Base-by-base conservation (phyloP, 2,888 invertebrate species). In the Axea sp. region DNA sequence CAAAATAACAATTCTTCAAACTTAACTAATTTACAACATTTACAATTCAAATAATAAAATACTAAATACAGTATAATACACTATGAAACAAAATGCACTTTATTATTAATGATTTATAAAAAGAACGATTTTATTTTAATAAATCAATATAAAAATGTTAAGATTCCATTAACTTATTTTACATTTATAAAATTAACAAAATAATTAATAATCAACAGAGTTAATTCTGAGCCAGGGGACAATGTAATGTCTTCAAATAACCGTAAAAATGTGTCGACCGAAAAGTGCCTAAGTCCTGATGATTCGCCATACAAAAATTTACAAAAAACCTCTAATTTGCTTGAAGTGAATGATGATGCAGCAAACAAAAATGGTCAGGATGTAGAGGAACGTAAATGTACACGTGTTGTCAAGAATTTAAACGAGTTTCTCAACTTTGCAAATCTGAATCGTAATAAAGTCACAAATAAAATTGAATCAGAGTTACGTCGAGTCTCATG, bases 371-470 rank as follows among this genome's bases (percentile, higher is more conserved):
- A 73, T 12, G 81, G 80, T 4, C 79, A 80, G 24, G 76, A 64
- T n/a, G 77, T 78, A 7, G 69, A 75, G 1, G 86, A 86, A 24
- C 85, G 84, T 22, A 87, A 87, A 53, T 85, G 85, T 24, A 84
- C 85, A 8, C 89, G 89, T 51, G 88, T 91, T 5, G 94, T 96
- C 1, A 95, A 93, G 87, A 95, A 95, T 86, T 89, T 96, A 26
- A 95, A 95, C 82, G 95, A 96, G 88, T 95, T 96, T 84, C 89
- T 95, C 0, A 95, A 93, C 82, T 93, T 95, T 81, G 92, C 94
- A 0, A 90, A 92, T 1, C 89, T 91, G 0, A 93, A 91, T 83
- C 93, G 92, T 85, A 91, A 87, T 80, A 90, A 90, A 76, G 88
- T 90, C 31, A 89, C 89, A 1, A 47, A 8, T 5, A 84, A 82